phyloP scores from a whole-genome alignment of 2,888 invertebrate genomes.

The Epirrhoe alternata region DNA sequence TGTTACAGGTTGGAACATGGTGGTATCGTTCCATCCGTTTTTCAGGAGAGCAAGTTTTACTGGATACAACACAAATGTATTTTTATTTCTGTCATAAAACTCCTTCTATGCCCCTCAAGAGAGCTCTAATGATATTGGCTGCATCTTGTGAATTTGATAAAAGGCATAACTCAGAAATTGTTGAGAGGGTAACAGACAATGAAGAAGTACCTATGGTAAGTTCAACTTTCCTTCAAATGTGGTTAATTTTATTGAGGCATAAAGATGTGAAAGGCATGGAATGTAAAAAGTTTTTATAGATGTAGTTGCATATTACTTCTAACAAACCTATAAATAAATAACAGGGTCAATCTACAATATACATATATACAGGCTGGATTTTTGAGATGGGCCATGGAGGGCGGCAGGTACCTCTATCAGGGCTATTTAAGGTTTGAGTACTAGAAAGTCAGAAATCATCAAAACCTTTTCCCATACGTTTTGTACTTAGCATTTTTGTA shows the following conservation, averaged over 20 bases:
- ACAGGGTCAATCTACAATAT: too few species aligned
- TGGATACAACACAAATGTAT: slow-evolving; percentile 99
- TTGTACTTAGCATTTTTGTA: too few species aligned
- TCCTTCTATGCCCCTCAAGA: slow-evolving; percentile 96
- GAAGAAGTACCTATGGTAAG: slow-evolving; percentile 96
- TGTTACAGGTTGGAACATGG: slow-evolving; percentile 94
- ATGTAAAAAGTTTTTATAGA: too few species aligned
- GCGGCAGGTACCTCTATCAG: too few species aligned
- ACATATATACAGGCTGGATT: too few species aligned
- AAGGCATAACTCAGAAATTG: slow-evolving; percentile 96
- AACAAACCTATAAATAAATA: too few species aligned
- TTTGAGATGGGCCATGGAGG: too few species aligned
- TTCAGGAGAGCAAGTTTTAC: slow-evolving; percentile 97
- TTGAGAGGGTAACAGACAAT: slow-evolving; percentile 96
- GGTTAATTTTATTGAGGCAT: too few species aligned
- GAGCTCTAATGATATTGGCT: slow-evolving; percentile 98
- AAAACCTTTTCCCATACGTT: too few species aligned
- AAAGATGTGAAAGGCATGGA: too few species aligned
- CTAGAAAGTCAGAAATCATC: neutral
- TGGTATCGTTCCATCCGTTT: slow-evolving; percentile 99
- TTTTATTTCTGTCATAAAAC: slow-evolving; percentile 98
- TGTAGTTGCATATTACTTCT: too few species aligned
- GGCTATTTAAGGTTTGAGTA: neutral
- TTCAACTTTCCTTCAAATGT: slow-evolving; percentile 35
- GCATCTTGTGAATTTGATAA: slow-evolving; percentile 98